Conservation (phyloP, 2,888 invertebrate species). For the Periphyllus acericola region DNA sequence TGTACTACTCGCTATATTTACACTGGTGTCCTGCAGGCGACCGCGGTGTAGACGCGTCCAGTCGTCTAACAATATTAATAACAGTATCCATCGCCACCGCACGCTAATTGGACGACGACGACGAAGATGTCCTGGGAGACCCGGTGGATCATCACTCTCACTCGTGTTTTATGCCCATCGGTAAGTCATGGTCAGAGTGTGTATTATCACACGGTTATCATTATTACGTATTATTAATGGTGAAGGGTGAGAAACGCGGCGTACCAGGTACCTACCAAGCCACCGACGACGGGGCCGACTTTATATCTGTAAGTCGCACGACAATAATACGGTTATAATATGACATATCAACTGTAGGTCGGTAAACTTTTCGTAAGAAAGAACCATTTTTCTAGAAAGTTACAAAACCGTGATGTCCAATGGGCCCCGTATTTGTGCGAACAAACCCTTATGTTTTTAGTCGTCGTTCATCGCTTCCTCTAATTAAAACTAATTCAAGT, state of each 20-base stretch:
- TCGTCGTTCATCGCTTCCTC: too few species aligned
- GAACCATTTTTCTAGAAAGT: too few species aligned
- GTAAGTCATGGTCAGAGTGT: conserved; percentile 15
- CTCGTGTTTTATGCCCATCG: conserved; percentile 27
- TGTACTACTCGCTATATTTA: neutral
- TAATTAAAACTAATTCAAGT: too few species aligned
- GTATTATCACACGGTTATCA: neutral
- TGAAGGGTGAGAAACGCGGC: neutral
- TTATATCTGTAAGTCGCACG: neutral
- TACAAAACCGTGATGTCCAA: too few species aligned
- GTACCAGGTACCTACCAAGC: neutral
- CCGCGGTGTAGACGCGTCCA: conserved; percentile 20
- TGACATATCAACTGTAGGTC: too few species aligned
- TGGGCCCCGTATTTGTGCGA: too few species aligned
- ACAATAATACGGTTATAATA: too few species aligned
- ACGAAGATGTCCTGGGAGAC: neutral
- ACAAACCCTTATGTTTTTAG: too few species aligned
- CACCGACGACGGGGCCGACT: neutral
- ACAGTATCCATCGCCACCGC: neutral
- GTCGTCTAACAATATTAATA: conserved; percentile 50
- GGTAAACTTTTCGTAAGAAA: too few species aligned
- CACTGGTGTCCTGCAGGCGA: neutral
- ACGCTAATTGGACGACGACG: conserved; percentile 28
- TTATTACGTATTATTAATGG: conserved; percentile 23
- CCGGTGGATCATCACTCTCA: conserved; percentile 34